These are phyloP conservation scores for Calliopum simillimum DNA, from an alignment of 2,888 invertebrate genomes.

Conservation along the genomic window DNA sequence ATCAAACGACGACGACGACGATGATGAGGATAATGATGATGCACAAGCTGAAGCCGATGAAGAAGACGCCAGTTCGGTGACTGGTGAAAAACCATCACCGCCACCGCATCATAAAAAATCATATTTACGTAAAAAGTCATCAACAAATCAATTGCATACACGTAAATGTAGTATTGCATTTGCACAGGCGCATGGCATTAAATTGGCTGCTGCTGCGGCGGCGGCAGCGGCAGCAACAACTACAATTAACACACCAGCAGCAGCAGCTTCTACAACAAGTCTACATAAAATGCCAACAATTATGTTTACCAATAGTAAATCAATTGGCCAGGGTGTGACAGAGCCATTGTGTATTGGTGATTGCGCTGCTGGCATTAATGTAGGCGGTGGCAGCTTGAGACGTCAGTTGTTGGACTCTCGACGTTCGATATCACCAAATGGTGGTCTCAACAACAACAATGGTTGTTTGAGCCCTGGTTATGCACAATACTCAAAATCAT, in stretches of 20 bases:
- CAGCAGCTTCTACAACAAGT: background rate
- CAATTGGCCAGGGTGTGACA: slow-evolving; percentile 28
- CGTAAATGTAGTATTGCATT: slow-evolving; percentile 66
- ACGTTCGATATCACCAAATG: slow-evolving; percentile 69
- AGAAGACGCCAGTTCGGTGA: slow-evolving; percentile 24
- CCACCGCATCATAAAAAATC: slow-evolving; percentile 50
- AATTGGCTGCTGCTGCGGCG: slow-evolving; percentile 34
- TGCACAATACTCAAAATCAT: slow-evolving; percentile 82
- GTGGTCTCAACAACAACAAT: slow-evolving; percentile 54
- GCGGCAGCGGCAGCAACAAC: slow-evolving; percentile 1
- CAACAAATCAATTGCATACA: slow-evolving; percentile 57
- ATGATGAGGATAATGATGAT: background rate
- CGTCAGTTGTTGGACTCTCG: slow-evolving; percentile 54
- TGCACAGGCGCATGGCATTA: slow-evolving; percentile 65
- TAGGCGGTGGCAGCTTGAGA: slow-evolving; percentile 38
- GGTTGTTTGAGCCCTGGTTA: slow-evolving; percentile 73
- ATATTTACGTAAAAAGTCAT: slow-evolving; percentile 61
- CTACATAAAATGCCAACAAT: slow-evolving; percentile 43
- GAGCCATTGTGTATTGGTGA: slow-evolving; percentile 8
- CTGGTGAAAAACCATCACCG: background rate
- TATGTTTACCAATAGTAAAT: slow-evolving; percentile 52
- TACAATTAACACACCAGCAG: slow-evolving; percentile 3
- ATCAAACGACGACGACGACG: background rate
- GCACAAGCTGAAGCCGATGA: slow-evolving; percentile 35
- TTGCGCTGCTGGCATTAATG: slow-evolving; percentile 56